Percentiles rank a stretch among this genome's conserved stretches.
phyloP scores from a whole-genome alignment of 2,888 invertebrate species.

The Pristionchus entomophagus region DNA sequence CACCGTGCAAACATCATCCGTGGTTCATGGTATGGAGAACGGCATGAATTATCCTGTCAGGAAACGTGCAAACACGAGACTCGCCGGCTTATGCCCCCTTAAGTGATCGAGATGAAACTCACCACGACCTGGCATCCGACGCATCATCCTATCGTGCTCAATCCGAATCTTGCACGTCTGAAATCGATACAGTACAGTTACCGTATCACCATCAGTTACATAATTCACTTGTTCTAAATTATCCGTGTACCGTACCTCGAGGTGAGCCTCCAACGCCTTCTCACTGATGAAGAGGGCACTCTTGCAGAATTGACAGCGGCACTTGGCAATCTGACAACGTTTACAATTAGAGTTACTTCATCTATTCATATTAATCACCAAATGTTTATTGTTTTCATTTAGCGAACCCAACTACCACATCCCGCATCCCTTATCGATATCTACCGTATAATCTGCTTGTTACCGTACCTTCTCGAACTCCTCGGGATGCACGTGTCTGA shows the following conservation, averaged over 20 bases:
- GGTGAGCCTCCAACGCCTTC: background rate
- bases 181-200: background rate
- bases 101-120: too few species aligned
- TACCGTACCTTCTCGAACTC: constrained; percentile 2
- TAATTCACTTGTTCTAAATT: background rate
- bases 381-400: too few species aligned
- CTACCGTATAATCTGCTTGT: background rate
- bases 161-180: background rate
- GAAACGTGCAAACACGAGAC: too few species aligned
- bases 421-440: background rate
- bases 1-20: too few species aligned
- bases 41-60: too few species aligned
- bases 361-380: too few species aligned
- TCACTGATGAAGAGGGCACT: background rate
- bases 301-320: background rate
- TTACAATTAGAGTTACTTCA: too few species aligned
- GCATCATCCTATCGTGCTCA: background rate
- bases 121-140: background rate
- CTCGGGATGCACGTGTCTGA: constrained; percentile 1
- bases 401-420: too few species aligned
- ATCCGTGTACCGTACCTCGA: constrained; percentile 12
- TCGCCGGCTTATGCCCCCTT: too few species aligned
- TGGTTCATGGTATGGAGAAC: too few species aligned
- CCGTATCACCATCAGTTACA: background rate
- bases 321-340: background rate